These are phyloP conservation scores for Meteorus sp. DNA, from an alignment of 1,140 invertebrate genomes.

Conservation along the genomic window DNA sequence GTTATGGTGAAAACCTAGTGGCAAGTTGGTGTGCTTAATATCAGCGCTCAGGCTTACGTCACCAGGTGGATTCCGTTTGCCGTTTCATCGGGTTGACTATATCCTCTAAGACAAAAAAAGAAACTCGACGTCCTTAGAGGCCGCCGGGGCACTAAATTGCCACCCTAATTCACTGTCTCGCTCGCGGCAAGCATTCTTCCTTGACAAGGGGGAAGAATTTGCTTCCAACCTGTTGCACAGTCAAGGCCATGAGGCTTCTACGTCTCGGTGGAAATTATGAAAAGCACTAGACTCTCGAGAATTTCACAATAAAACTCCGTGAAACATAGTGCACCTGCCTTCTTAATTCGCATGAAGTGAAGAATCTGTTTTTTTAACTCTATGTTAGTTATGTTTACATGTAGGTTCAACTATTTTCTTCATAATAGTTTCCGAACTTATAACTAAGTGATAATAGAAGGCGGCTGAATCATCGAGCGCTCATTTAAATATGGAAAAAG, in stretches of 20 bases:
- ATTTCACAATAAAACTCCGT: neutral
- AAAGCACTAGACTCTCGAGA: neutral
- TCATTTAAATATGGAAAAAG: slow-evolving; percentile 1
- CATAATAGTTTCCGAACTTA: neutral
- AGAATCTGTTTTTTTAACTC: neutral
- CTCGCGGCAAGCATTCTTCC: slow-evolving; percentile 13
- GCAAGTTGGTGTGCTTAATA: no score
- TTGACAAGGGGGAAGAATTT: slow-evolving; percentile 5
- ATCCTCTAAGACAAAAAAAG: no score
- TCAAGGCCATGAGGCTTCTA: slow-evolving; percentile 16
- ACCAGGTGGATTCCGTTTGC: neutral
- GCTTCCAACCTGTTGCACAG: neutral
- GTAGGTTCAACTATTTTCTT: neutral
- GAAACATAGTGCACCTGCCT: neutral
- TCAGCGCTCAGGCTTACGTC: no score
- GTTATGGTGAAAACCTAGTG: no score
- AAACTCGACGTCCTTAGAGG: slow-evolving; percentile 29
- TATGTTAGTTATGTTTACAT: neutral
- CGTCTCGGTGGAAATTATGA: slow-evolving; percentile 12
- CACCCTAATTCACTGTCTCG: slow-evolving; percentile 18
- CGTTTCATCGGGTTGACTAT: no score
- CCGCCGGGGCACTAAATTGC: slow-evolving; percentile 24
- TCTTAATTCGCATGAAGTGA: neutral
- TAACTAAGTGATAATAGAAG: neutral
- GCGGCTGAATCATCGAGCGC: neutral